phyloP scores from a whole-genome alignment of 2,797 vertebrate genomes.

The Meriones psammophilus region DNA sequence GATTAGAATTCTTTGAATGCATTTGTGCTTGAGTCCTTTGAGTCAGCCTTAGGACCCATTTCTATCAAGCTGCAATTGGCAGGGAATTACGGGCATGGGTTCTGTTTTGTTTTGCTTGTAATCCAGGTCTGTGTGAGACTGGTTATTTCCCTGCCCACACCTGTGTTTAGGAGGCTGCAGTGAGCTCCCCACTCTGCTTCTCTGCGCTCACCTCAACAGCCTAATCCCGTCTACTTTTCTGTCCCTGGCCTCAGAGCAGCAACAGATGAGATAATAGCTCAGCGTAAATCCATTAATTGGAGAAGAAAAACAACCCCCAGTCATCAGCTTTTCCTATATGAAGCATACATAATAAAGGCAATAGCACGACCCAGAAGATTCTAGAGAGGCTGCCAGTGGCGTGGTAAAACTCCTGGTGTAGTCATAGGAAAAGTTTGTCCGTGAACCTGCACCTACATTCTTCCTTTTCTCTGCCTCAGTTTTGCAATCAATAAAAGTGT shows the following conservation, averaged over 20 bases:
- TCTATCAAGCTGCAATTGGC: background rate
- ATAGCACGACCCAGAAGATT: background rate
- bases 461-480: slow-evolving; percentile 7
- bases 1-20: background rate
- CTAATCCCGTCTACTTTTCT: slow-evolving; percentile 71
- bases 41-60: background rate
- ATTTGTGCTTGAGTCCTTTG: background rate
- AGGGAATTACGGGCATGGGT: slow-evolving; percentile 1
- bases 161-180: slow-evolving; percentile 27
- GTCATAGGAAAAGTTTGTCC: background rate
- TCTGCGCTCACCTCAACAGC: background rate
- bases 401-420: background rate
- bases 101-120: slow-evolving; percentile 17
- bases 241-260: background rate
- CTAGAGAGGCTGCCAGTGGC: background rate
- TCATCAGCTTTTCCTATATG: background rate
- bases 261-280: slow-evolving; percentile 62
- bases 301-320: slow-evolving; percentile 44
- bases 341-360: background rate
- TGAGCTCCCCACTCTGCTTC: background rate
- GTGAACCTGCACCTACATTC: background rate
- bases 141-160: slow-evolving; percentile 72
- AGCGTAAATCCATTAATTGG: slow-evolving; percentile 27
- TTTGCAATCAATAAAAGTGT: slow-evolving; percentile 22
- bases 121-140: slow-evolving; percentile 27